phyloP scores from a whole-genome alignment of 2,888 invertebrate genomes.

The Cacoxenus indagator region DNA sequence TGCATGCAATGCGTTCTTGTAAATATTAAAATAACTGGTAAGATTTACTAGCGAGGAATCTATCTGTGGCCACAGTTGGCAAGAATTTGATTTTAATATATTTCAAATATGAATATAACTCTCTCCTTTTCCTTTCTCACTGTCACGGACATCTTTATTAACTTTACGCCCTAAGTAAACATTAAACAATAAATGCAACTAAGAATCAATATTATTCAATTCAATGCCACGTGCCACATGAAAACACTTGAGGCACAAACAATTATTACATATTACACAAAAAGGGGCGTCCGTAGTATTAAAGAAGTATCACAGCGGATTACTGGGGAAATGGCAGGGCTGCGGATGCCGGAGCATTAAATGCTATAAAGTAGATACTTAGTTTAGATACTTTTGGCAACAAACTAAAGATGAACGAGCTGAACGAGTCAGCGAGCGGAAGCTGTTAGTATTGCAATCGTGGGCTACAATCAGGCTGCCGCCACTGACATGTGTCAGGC shows the following conservation, averaged over 20 bases:
- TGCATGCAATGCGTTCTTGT: too few relatives aligned
- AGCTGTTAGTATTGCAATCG: constrained; percentile 53
- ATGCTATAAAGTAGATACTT: neutral
- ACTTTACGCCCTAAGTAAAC: neutral
- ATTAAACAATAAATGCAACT: neutral
- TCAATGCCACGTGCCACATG: constrained; percentile 46
- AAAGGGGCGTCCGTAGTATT: constrained; percentile 51
- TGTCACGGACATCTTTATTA: neutral
- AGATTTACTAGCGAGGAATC: too few relatives aligned
- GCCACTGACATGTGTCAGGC: constrained; percentile 51
- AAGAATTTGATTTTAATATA: too few relatives aligned
- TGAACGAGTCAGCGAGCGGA: constrained; percentile 28
- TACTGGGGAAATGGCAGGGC: neutral
- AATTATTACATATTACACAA: constrained; percentile 43
- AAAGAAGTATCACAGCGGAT: constrained; percentile 39
- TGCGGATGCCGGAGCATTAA: neutral
- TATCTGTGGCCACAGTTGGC: too few relatives aligned
- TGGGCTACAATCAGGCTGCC: constrained; percentile 43
- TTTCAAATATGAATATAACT: too few relatives aligned
- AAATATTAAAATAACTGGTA: too few relatives aligned
- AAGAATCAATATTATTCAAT: constrained; percentile 12
- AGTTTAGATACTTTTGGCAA: constrained; percentile 12
- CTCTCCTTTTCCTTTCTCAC: constrained; percentile 12
- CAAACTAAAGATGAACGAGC: neutral
- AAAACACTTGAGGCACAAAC: constrained; percentile 47